Evolutionary conservation across 2,113 vertebrate genomes (phyloP).

Genomic region (Tretioscincus oriximinensis): DNA sequence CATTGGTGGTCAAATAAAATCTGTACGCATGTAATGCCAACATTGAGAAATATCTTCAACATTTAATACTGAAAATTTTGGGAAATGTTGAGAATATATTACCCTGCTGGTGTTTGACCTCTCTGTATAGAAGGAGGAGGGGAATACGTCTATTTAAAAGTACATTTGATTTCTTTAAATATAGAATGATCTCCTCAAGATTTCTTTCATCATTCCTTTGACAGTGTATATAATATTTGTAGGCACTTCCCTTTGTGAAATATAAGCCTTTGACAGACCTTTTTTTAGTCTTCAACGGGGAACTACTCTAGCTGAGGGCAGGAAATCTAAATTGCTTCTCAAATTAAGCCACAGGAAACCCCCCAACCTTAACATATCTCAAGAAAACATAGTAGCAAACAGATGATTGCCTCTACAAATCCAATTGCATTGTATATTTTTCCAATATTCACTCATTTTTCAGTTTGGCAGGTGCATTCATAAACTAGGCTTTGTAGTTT

Average conservation of each 20-base stretch:
- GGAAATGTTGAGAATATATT: background rate
- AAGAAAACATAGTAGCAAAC: constrained; percentile 66
- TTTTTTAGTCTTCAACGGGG: constrained; percentile 53
- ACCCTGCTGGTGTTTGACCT: fast-evolving
- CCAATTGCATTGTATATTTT: constrained; percentile 35
- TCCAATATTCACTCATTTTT: constrained; percentile 36
- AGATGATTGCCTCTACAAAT: constrained; percentile 61
- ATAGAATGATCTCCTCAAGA: background rate
- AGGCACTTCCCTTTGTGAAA: constrained; percentile 50
- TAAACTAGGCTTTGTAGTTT: too few species aligned
- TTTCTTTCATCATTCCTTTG: constrained; percentile 16
- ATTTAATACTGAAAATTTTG: background rate
- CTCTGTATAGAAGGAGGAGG: constrained; percentile 4
- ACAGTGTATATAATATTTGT: constrained; percentile 46
- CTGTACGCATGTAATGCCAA: background rate
- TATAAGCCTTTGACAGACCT: constrained; percentile 36
- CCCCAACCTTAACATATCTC: constrained; percentile 51
- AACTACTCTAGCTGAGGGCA: constrained; percentile 54
- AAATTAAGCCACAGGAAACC: constrained; percentile 63
- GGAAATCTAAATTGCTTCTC: constrained; percentile 68
- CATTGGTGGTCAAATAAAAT: too few species aligned
- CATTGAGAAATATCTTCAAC: background rate
- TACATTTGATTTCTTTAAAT: background rate
- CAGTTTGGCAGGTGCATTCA: background rate
- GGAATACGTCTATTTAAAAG: background rate